Percentiles rank a stretch among this genome's conserved stretches.
Conservation (phyloP, 2,797 vertebrate genomes). For the Notamacropus eugenii region DNA sequence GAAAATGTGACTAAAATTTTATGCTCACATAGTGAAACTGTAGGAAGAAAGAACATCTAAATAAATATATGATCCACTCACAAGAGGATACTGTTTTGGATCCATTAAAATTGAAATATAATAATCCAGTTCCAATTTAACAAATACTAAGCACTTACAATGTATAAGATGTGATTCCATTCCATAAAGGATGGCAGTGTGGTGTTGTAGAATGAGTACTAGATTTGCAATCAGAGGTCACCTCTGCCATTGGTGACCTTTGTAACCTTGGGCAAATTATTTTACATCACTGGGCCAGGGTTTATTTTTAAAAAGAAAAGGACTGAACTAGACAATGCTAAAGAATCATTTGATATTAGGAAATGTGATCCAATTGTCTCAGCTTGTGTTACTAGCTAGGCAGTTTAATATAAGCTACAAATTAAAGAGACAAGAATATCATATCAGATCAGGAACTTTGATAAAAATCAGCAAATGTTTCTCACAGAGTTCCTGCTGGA, state of each 20-base stretch:
- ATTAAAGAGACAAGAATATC: neutral
- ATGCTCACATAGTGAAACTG: constrained; percentile 39
- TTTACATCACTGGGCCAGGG: neutral
- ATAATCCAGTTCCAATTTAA: neutral
- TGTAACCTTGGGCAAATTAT: neutral
- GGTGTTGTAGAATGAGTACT: neutral
- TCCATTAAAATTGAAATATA: constrained; percentile 57
- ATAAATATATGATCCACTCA: constrained; percentile 58
- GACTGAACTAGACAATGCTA: neutral
- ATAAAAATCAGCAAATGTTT: neutral
- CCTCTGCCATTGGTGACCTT: neutral
- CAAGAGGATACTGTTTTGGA: constrained; percentile 38
- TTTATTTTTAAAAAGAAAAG: neutral
- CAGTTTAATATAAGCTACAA: neutral
- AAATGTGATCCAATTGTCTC: neutral
- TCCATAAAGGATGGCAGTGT: neutral
- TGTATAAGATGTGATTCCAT: neutral
- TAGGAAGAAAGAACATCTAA: constrained; percentile 1
- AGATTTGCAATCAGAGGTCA: neutral
- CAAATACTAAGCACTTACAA: neutral
- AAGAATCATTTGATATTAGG: neutral
- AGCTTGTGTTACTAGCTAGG: neutral
- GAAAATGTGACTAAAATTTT: constrained; percentile 46
- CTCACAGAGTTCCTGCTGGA: neutral
- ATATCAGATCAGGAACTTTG: neutral